Evolutionary conservation across 2,888 invertebrate genomes (phyloP).

Genomic region (Epirrita christyi): DNA sequence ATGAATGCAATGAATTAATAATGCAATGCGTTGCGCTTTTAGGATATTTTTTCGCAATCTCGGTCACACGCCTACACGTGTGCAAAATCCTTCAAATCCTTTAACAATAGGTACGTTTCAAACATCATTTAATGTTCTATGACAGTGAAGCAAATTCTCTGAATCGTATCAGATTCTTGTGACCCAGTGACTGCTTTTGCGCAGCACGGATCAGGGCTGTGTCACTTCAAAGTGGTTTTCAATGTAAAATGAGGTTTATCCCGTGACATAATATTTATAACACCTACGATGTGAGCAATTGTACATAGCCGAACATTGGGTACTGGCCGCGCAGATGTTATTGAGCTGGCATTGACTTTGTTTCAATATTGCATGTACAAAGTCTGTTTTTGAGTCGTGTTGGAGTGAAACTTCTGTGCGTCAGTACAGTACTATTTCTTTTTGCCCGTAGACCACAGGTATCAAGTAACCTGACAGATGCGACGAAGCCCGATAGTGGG

Average conservation of each 20-base stretch:
- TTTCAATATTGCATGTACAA: not conserved
- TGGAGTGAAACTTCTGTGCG: constrained; percentile 10
- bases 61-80: constrained; percentile 76
- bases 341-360: no score
- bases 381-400: not conserved
- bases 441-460: constrained; percentile 40
- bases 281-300: no score
- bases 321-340: no score
- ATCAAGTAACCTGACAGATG: constrained; percentile 77
- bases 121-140: constrained; percentile 40
- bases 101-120: constrained; percentile 44
- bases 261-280: not conserved
- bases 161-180: constrained; percentile 53
- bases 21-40: constrained; percentile 63
- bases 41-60: constrained; percentile 44
- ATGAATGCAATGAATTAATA: constrained; percentile 47
- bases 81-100: constrained; percentile 54
- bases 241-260: not conserved
- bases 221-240: not conserved
- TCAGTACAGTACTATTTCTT: not conserved
- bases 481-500: constrained; percentile 68
- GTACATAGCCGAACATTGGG: no score
- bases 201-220: constrained; percentile 28
- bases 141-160: constrained; percentile 27
- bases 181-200: constrained; percentile 72